Conservation (phyloP, 2,888 invertebrate species). For the Neoscelio sp. region DNA sequence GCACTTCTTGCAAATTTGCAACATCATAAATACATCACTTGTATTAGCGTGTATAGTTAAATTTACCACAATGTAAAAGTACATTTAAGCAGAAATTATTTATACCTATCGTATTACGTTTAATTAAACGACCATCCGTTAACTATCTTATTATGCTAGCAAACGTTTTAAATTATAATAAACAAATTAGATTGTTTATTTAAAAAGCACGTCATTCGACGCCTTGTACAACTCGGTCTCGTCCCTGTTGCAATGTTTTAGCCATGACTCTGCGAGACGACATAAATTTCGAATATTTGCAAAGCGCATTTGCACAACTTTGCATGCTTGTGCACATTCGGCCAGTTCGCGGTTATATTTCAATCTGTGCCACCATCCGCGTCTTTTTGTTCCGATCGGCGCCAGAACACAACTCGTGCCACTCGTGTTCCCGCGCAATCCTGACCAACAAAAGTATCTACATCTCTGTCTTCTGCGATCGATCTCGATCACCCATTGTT, state of each 20-base stretch:
- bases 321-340: constrained; percentile 77
- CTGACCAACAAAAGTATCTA: constrained; percentile 69
- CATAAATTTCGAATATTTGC: constrained; percentile 47
- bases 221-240: too few species aligned
- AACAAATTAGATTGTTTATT: too few species aligned
- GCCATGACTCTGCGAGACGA: constrained; percentile 1
- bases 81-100: too few species aligned
- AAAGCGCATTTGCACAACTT: constrained; percentile 61
- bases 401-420: constrained; percentile 81
- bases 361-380: constrained; percentile 75
- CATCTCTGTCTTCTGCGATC: constrained; percentile 53
- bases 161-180: too few species aligned
- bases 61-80: too few species aligned
- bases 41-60: too few species aligned
- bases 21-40: too few species aligned
- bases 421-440: constrained; percentile 79
- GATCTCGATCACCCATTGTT: constrained; percentile 77
- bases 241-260: constrained; percentile 3
- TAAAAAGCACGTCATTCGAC: too few species aligned
- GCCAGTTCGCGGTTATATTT: constrained; percentile 79
- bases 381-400: constrained; percentile 74
- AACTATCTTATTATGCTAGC: too few species aligned
- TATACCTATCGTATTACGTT: too few species aligned
- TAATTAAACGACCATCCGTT: too few species aligned
- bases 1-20: too few species aligned